Percentiles rank a stretch among this genome's conserved stretches.
Conservation (phyloP, 2,888 invertebrate species). For the Caenorhabditis japonica region DNA sequence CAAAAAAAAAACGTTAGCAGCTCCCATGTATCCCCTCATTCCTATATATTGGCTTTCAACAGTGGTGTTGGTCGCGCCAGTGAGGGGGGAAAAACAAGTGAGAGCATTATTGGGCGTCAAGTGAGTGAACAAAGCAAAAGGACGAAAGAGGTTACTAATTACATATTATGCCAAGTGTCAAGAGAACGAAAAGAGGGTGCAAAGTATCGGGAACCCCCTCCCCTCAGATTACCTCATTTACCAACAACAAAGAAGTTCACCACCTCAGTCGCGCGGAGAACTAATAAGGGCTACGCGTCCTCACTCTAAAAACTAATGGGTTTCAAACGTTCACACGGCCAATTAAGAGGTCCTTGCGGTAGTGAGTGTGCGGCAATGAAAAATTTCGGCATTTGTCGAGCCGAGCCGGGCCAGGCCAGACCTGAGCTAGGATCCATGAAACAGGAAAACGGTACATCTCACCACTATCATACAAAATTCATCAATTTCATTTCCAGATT, state of each 20-base stretch:
- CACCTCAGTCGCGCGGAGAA: not conserved
- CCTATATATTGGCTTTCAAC: slow-evolving; percentile 21
- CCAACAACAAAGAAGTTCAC: slow-evolving; percentile 31
- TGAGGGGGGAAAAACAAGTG: not conserved
- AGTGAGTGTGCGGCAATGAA: no score
- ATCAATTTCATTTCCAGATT: no score
- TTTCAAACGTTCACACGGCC: not conserved
- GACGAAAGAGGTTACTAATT: slow-evolving; percentile 37
- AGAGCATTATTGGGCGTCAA: slow-evolving; percentile 3
- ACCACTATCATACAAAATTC: no score
- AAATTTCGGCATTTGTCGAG: no score
- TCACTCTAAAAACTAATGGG: not conserved
- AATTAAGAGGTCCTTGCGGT: not conserved
- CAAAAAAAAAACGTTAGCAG: slow-evolving; percentile 18
- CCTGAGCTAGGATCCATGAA: no score
- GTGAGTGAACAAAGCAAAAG: slow-evolving; percentile 32
- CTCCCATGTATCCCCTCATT: slow-evolving; percentile 11
- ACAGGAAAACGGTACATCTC: no score
- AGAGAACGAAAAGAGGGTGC: slow-evolving; percentile 6
- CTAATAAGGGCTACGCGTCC: slow-evolving; percentile 19
- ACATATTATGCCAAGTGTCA: slow-evolving; percentile 34
- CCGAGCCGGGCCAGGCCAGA: no score
- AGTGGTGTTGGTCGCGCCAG: slow-evolving; percentile 2
- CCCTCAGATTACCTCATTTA: slow-evolving; percentile 22
- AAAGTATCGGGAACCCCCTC: slow-evolving; percentile 16